Conservation (phyloP, 2,888 invertebrate genomes). For the Hoplodrina ambigua region DNA sequence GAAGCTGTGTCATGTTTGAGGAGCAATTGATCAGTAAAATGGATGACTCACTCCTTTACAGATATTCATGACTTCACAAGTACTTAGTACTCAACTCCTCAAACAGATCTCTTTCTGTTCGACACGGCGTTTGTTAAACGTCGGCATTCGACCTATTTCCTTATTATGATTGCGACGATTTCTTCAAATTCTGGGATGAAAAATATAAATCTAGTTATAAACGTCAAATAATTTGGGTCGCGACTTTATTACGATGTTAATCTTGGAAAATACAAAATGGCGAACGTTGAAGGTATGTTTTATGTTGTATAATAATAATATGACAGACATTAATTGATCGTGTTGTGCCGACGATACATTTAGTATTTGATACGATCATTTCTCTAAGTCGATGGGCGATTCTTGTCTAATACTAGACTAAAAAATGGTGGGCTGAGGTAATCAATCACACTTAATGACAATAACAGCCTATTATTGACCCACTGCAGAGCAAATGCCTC, state of each 20-base stretch:
- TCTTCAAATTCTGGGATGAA: conserved; percentile 37
- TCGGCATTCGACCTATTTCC: conserved; percentile 31
- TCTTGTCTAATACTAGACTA: conserved; percentile 32
- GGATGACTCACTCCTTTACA: conserved; percentile 36
- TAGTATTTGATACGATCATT: conserved; percentile 39
- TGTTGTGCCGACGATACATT: conserved; percentile 32
- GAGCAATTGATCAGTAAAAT: conserved; percentile 33
- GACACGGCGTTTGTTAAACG: neutral
- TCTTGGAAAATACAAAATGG: conserved; percentile 48
- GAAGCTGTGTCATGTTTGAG: conserved; percentile 38
- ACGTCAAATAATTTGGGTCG: conserved; percentile 44
- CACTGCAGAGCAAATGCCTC: no score
- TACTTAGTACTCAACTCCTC: neutral
- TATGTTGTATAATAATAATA: no score
- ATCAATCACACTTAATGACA: conserved; percentile 16
- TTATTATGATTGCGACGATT: conserved; percentile 33
- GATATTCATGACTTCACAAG: conserved; percentile 11
- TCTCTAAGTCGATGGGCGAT: conserved; percentile 34
- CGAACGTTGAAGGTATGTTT: conserved; percentile 4
- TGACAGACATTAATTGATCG: conserved; percentile 43
- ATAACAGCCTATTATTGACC: no score
- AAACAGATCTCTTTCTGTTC: conserved; percentile 17
- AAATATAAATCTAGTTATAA: conserved; percentile 45
- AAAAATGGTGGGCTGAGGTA: conserved; percentile 14
- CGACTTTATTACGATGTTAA: conserved; percentile 37